phyloP scores from a whole-genome alignment of 2,888 invertebrate species.

The Tetramorium bicarinatum region DNA sequence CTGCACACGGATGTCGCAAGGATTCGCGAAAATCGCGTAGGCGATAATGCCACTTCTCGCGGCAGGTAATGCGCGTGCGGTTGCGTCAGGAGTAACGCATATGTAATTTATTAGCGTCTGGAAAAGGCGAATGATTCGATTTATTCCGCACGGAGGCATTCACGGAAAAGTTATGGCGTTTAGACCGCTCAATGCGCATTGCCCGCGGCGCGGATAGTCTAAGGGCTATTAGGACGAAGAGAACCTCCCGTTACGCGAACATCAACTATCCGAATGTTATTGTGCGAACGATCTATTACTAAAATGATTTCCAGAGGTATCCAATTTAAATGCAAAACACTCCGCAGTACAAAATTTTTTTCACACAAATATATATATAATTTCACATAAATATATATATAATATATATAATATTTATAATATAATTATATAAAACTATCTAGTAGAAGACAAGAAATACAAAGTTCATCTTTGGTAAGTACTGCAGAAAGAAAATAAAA shows the following conservation, averaged over 20 bases:
- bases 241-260: constrained; percentile 50
- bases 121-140: constrained; percentile 49
- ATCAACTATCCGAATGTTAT: constrained; percentile 56
- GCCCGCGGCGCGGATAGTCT: constrained; percentile 47
- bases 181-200: constrained; percentile 30
- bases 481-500: not conserved
- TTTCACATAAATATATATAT: no score
- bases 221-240: constrained; percentile 47
- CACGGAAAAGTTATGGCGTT: constrained; percentile 55
- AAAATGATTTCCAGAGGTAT: constrained; percentile 47
- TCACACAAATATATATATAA: constrained; percentile 5
- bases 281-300: constrained; percentile 47
- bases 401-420: not conserved
- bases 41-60: constrained; percentile 62
- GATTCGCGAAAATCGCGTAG: constrained; percentile 60
- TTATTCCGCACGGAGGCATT: constrained; percentile 35
- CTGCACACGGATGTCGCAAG: constrained; percentile 28
- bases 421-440: constrained; percentile 28
- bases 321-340: constrained; percentile 56
- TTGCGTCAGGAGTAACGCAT: constrained; percentile 60
- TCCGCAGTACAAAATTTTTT: not conserved
- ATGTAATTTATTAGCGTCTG: constrained; percentile 34
- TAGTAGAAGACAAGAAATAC: not conserved
- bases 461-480: not conserved
- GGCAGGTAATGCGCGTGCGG: constrained; percentile 14